Evolutionary conservation across 2,888 invertebrate species (phyloP).

Genomic region (Cantharis lateralis): DNA sequence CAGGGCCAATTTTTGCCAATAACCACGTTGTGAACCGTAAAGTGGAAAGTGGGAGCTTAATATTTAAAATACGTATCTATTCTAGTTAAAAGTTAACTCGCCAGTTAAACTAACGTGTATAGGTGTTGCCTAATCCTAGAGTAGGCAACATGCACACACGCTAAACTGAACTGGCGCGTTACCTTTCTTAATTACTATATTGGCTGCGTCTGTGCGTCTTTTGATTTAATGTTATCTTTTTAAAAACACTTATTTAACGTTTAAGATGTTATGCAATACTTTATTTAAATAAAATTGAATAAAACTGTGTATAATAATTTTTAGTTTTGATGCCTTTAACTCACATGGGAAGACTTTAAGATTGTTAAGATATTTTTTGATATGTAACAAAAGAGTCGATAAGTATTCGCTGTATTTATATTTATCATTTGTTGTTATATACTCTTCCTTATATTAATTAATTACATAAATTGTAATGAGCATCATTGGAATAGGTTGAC

Average conservation of each 20-base stretch:
- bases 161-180: neutral
- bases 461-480: conserved; percentile 33
- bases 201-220: neutral
- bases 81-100: neutral
- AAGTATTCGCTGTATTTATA: conserved; percentile 7
- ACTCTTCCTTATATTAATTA: conserved; percentile 6
- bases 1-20: neutral
- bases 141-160: neutral
- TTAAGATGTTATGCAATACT: neutral
- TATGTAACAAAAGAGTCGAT: conserved; percentile 25
- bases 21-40: neutral
- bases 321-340: conserved; percentile 28
- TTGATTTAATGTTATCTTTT: neutral
- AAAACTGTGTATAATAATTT: neutral
- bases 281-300: neutral
- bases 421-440: conserved; percentile 2
- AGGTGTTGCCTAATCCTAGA: neutral
- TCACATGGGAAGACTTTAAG: conserved; percentile 55
- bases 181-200: neutral
- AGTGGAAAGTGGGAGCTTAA: neutral
- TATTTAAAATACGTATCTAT: neutral
- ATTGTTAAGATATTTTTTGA: conserved; percentile 48
- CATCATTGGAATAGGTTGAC: conserved; percentile 30
- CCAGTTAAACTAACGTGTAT: neutral
- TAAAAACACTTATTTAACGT: neutral